Conservation (phyloP, 1,140 invertebrate genomes). For the Hirudo medicinalis region DNA sequence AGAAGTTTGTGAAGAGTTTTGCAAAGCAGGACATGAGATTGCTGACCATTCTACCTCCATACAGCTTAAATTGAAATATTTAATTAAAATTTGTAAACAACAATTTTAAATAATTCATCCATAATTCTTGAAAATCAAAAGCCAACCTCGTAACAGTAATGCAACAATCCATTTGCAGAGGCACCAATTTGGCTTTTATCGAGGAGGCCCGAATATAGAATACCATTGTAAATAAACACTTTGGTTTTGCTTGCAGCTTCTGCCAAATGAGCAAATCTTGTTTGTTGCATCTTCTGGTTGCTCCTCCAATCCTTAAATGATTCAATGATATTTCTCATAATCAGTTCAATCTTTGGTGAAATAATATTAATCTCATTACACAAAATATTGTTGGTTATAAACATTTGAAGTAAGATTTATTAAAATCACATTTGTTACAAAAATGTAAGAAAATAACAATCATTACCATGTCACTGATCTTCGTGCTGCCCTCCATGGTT, state of each 20-base stretch:
- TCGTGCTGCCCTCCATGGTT: constrained; percentile 65
- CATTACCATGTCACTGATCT: constrained; percentile 60
- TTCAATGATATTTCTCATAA: not conserved
- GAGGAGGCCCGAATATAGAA: constrained; percentile 79
- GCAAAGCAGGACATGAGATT: constrained; percentile 73
- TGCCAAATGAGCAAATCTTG: not conserved
- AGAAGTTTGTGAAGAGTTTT: constrained; percentile 74
- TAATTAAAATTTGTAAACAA: too few species aligned
- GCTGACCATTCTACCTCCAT: constrained; percentile 71
- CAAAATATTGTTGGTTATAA: too few species aligned
- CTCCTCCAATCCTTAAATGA: not conserved
- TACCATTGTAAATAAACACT: constrained; percentile 74
- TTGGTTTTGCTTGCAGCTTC: constrained; percentile 33
- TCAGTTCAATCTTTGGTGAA: too few species aligned
- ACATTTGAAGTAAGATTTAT: too few species aligned
- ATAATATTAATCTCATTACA: too few species aligned
- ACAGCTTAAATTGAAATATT: constrained; percentile 49
- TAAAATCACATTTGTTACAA: too few species aligned
- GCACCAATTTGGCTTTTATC: constrained; percentile 95
- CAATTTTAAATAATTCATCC: too few species aligned
- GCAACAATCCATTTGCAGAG: constrained; percentile 79
- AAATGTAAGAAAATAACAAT: not conserved
- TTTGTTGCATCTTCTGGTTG: not conserved
- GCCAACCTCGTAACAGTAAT: constrained; percentile 67
- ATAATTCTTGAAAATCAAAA: too few species aligned